Evolutionary conservation across 2,888 invertebrate species (phyloP).

Genomic region (Polydrusus pterygomalis): DNA sequence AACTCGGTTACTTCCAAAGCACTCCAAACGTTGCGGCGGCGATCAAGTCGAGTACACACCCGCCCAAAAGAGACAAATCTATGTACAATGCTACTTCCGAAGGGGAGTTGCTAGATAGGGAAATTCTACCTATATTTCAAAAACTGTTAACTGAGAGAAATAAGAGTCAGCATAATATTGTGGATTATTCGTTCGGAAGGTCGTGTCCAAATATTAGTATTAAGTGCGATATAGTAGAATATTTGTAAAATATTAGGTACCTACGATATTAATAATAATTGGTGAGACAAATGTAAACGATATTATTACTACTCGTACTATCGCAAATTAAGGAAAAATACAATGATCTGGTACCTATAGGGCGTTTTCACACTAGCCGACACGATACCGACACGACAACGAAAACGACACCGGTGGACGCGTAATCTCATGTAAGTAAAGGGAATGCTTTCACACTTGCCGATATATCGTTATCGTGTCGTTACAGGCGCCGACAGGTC

Average conservation of each 20-base stretch:
- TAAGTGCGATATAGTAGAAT: slow-evolving; percentile 96
- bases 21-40: slow-evolving; percentile 76
- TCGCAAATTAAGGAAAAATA: not conserved
- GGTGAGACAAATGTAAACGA: not conserved
- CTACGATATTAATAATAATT: not conserved
- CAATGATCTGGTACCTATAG: too few species aligned
- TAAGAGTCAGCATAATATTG: slow-evolving; percentile 77
- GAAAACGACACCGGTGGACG: too few species aligned
- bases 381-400: too few species aligned
- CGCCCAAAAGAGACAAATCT: slow-evolving; percentile 67
- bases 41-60: slow-evolving; percentile 51
- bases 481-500: too few species aligned
- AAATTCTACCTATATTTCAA: slow-evolving; percentile 93
- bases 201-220: slow-evolving; percentile 96
- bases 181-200: slow-evolving; percentile 83
- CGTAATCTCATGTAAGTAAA: too few species aligned
- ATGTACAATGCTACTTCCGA: slow-evolving; percentile 87
- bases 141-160: slow-evolving; percentile 91
- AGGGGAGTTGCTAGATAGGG: slow-evolving; percentile 86
- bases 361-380: too few species aligned
- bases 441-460: too few species aligned
- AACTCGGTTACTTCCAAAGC: slow-evolving; percentile 76
- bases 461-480: too few species aligned
- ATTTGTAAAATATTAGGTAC: slow-evolving; percentile 79
- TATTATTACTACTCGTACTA: not conserved